These are phyloP conservation scores for Collichthys lucidus DNA, from an alignment of 2,113 vertebrate species.

Conservation along the genomic window DNA sequence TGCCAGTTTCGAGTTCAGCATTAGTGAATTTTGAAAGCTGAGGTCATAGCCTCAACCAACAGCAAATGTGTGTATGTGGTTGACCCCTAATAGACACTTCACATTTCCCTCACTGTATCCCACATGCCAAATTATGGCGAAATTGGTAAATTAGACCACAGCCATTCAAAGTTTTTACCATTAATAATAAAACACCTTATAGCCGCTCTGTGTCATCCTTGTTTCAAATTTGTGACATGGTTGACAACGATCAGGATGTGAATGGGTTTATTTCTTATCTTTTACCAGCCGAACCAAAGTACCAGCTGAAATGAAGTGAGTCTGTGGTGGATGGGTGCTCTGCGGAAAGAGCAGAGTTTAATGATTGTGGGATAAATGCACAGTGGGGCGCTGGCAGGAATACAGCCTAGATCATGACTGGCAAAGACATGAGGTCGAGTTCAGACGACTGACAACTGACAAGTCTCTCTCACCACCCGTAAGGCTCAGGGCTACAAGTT, in stretches of 20 bases:
- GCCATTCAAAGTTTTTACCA: neutral
- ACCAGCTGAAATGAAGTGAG: neutral
- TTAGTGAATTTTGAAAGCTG: too few species aligned
- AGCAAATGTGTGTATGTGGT: too few species aligned
- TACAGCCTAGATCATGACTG: constrained; percentile 13
- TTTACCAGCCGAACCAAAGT: too few species aligned
- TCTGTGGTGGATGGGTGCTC: neutral
- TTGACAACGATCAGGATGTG: neutral
- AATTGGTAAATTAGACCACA: neutral
- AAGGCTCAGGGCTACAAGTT: constrained; percentile 17
- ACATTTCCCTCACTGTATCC: too few species aligned
- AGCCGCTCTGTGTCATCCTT: neutral
- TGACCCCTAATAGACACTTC: too few species aligned
- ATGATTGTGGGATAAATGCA: constrained; percentile 1
- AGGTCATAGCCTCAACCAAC: neutral
- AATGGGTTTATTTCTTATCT: neutral
- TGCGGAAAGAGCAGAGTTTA: neutral
- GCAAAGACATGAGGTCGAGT: neutral
- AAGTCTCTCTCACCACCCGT: constrained; percentile 8
- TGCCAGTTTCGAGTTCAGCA: too few species aligned
- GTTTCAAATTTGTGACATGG: neutral
- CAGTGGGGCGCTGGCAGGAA: neutral
- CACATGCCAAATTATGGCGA: neutral
- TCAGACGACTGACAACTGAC: constrained; percentile 8
- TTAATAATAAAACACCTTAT: too few species aligned